Percentiles rank a stretch among this genome's conserved stretches.
Conservation (phyloP, 2,888 invertebrate genomes). For the Luffia ferchaultella region DNA sequence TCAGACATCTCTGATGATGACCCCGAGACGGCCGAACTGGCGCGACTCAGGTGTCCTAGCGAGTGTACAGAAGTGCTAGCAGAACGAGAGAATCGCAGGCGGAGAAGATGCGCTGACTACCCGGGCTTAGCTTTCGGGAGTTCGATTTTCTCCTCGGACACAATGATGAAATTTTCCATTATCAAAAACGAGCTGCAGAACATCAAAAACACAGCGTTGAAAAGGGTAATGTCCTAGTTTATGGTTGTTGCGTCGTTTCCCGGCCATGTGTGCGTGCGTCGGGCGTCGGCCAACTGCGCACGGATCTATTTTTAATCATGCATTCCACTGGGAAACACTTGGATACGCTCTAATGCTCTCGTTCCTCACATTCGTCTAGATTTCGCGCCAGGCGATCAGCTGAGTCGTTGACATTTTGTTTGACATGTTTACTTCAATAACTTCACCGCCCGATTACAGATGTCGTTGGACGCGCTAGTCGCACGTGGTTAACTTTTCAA, state of each 20-base stretch:
- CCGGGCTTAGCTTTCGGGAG: constrained; percentile 91
- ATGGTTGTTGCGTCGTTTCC: constrained; percentile 30
- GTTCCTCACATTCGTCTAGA: too few relatives aligned
- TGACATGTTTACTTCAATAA: constrained; percentile 54
- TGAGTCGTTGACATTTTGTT: constrained; percentile 52
- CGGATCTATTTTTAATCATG: constrained; percentile 56
- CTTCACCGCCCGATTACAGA: constrained; percentile 36
- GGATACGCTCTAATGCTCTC: constrained; percentile 29
- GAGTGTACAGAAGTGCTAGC: constrained; percentile 89
- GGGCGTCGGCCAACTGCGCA: constrained; percentile 55
- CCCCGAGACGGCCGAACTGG: constrained; percentile 81
- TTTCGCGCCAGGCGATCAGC: constrained; percentile 53
- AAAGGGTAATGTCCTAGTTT: constrained; percentile 82
- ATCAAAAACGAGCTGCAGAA: constrained; percentile 98
- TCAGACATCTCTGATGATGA: constrained; percentile 70
- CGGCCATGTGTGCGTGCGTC: constrained; percentile 30
- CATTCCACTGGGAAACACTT: constrained; percentile 34
- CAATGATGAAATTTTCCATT: constrained; percentile 97
- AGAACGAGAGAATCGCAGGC: constrained; percentile 79
- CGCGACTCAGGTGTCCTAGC: constrained; percentile 87
- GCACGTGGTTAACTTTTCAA: too few relatives aligned
- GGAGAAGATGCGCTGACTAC: constrained; percentile 87
- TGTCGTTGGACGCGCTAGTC: constrained; percentile 32
- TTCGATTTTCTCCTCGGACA: constrained; percentile 94
- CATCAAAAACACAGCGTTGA: constrained; percentile 94